These are phyloP conservation scores for Sesamia inferens DNA, from an alignment of 2,888 invertebrate species.

Conservation along the genomic window DNA sequence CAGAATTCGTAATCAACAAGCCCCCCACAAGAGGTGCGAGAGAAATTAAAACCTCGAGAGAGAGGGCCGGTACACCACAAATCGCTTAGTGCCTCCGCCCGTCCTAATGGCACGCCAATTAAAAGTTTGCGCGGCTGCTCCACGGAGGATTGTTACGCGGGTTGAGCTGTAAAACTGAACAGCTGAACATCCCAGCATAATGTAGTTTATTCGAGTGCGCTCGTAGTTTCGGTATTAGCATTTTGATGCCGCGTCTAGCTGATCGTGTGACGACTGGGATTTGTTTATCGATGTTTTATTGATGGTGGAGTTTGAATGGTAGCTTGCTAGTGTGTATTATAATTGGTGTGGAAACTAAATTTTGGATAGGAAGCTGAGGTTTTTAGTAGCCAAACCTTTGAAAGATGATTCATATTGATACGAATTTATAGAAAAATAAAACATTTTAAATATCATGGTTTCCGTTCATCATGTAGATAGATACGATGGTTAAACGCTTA, in stretches of 20 bases:
- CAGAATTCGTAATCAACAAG: conserved; percentile 76
- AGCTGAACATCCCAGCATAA: conserved; percentile 83
- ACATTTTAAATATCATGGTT: background rate
- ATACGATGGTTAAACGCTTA: background rate
- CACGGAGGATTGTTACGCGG: conserved; percentile 84
- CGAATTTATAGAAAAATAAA: background rate
- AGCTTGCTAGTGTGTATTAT: conserved; percentile 6
- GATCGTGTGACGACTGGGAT: conserved; percentile 64
- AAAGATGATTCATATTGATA: background rate
- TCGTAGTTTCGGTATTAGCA: conserved; percentile 82
- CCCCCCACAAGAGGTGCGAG: conserved; percentile 80
- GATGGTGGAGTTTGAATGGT: conserved; percentile 33
- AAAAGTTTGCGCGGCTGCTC: conserved; percentile 87
- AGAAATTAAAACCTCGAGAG: conserved; percentile 85
- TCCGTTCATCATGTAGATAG: background rate
- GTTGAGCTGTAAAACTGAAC: conserved; percentile 87
- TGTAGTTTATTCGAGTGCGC: conserved; percentile 84
- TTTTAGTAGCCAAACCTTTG: no score
- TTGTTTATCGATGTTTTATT: conserved; percentile 62
- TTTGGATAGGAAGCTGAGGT: background rate
- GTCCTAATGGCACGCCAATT: conserved; percentile 90
- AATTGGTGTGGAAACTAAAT: conserved; percentile 2
- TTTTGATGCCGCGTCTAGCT: conserved; percentile 82
- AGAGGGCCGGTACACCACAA: conserved; percentile 89
- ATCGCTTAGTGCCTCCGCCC: conserved; percentile 89